These are phyloP conservation scores for Phaethornis superciliosus DNA, from an alignment of 2,113 vertebrate species.

Conservation along the genomic window DNA sequence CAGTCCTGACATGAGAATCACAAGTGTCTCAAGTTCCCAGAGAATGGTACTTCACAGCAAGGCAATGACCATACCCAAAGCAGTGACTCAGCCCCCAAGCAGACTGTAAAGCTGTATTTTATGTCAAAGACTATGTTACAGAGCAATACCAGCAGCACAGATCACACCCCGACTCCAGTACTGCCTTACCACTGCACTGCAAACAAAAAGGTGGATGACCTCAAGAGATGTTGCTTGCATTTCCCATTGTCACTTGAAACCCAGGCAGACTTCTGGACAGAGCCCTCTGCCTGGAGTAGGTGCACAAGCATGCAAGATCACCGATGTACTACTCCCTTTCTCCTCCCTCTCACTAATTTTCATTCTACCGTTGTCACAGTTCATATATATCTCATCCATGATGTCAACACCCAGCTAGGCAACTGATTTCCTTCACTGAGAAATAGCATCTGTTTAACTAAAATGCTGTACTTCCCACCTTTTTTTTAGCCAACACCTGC, in stretches of 20 bases:
- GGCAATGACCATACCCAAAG: background rate
- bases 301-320: background rate
- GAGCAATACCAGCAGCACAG: background rate
- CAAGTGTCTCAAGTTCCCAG: accelerated
- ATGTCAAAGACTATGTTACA: background rate
- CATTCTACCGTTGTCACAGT: background rate
- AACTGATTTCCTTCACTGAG: background rate
- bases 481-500: background rate
- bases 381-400: background rate
- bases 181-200: background rate
- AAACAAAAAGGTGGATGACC: background rate
- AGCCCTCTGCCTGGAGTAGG: background rate
- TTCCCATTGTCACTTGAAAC: background rate
- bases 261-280: accelerated
- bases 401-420: background rate
- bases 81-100: background rate
- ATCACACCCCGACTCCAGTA: background rate
- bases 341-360: background rate
- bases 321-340: background rate
- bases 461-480: background rate
- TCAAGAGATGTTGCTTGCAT: background rate
- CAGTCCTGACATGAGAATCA: background rate
- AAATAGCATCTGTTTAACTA: background rate
- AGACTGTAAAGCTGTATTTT: accelerated
- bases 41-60: background rate